Percentiles rank a stretch among this genome's conserved stretches.
phyloP scores from a whole-genome alignment of 2,113 vertebrate species.

The Tenebrosternarchus preto region DNA sequence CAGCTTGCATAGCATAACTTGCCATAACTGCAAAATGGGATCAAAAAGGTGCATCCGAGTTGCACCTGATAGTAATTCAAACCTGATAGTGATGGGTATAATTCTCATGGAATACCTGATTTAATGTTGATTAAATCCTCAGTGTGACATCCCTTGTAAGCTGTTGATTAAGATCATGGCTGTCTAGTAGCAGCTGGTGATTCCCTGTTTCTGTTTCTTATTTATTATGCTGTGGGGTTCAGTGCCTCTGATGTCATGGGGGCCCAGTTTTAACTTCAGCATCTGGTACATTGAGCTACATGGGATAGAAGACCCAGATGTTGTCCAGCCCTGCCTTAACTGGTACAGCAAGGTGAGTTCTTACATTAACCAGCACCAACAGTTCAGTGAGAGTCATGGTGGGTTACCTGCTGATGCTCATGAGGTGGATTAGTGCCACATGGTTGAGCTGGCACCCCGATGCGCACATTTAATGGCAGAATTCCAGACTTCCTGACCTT shows the following conservation, averaged over 20 bases:
- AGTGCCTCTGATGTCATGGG: conserved; percentile 99
- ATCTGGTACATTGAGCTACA: conserved; percentile 99
- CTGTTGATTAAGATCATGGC: not conserved
- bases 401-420: no score
- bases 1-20: not conserved
- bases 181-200: not conserved
- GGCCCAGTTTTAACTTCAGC: conserved; percentile 99
- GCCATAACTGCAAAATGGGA: not conserved
- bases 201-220: not conserved
- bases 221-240: conserved; percentile 49
- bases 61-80: no score
- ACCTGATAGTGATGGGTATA: no score
- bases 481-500: not conserved
- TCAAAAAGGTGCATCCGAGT: not conserved
- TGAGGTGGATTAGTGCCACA: not conserved
- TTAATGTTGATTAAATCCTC: no score
- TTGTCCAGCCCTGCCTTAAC: conserved; percentile 98
- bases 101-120: no score
- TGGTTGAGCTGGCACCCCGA: not conserved
- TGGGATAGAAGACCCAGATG: conserved; percentile 95
- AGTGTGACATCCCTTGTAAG: not conserved
- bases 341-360: conserved; percentile 98
- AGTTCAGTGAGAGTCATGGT: not conserved
- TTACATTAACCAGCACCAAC: not conserved
- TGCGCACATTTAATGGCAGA: not conserved